phyloP scores from a whole-genome alignment of 92 coral and sea anemone genomes.

The Micromussa lordhowensis region DNA sequence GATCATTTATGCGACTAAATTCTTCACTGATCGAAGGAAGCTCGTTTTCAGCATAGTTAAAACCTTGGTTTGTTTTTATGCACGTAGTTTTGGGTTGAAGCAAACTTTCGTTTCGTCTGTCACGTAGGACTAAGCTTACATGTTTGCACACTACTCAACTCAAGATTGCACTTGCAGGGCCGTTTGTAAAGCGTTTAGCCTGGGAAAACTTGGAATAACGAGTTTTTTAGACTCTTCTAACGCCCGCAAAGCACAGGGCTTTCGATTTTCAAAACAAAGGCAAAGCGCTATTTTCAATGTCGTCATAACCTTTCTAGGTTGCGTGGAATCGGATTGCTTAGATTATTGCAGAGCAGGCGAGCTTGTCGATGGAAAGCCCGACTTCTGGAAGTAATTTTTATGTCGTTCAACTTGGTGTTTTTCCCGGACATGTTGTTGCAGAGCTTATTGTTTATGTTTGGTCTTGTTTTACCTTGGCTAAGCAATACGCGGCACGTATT shows the following conservation, averaged over 20 bases:
- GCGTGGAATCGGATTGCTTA: background rate
- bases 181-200: background rate
- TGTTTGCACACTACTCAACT: background rate
- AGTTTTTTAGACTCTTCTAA: background rate
- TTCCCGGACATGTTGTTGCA: background rate
- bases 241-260: background rate
- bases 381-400: background rate
- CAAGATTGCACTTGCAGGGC: background rate
- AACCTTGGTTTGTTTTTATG: background rate
- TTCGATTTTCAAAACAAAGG: constrained; percentile 13
- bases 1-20: background rate
- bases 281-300: constrained; percentile 16
- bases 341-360: background rate
- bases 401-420: background rate
- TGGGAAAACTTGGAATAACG: background rate
- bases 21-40: too few species aligned
- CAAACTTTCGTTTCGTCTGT: background rate
- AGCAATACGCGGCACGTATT: background rate
- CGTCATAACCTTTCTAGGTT: constrained; percentile 20
- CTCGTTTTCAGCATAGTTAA: background rate
- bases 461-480: constrained; percentile 3
- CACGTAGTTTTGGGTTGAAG: constrained; percentile 1
- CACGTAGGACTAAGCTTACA: constrained; percentile 7
- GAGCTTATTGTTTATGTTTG: constrained; percentile 26
- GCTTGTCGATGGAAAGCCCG: background rate